Base-by-base conservation (phyloP, 2,888 invertebrate species). In the Bembecia ichneumoniformis region DNA sequence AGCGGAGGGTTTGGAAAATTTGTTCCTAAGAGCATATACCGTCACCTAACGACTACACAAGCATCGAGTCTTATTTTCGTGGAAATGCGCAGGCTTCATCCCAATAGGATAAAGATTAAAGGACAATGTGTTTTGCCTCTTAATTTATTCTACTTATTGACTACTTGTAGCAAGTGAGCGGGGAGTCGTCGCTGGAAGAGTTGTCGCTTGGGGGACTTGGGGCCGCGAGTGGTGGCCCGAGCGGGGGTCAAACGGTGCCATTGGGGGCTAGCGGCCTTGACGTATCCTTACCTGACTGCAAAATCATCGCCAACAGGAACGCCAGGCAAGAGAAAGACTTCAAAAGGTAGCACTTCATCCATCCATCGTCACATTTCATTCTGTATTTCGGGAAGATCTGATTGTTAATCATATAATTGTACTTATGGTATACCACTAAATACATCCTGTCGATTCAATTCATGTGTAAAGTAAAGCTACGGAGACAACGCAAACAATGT, bases 231-330 rank as follows among this genome's bases (percentile, higher is more conserved):
- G 69, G 64, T 35, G 80, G 28, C 9, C 28, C 28, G 28, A 28
- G 28, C 28, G 28, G 28, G 9, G 28, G 28, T 9, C 28, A 28
- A 28, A 63, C 71, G 1, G 63, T 71, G 1, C 68, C 75, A 9
- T 69, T 65, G 36, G 80, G 77, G 0, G 69, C 76, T 7, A 51
- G 51, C 36, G 58, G 58, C 3, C 48, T 49, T 0, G 84, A 82
- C 68, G 67, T 82, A 45, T 82, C 83, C 14, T 71, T 82, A 49
- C 80, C 87, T 0, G 87, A 84, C 70, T 87, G 87, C 64, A 79
- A 82, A 66, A 86, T 87, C 72, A 80, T 87, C 60, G 86, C 84
- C 68, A 87, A 87, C 73, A 66, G 84, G 54, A 80, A 74, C 68
- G 83, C 82, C 59, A 77, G 80, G 68, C 79, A 80, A 71, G 77